Conservation (phyloP, 1,140 invertebrate species). For the Lanistes nyassanus region DNA sequence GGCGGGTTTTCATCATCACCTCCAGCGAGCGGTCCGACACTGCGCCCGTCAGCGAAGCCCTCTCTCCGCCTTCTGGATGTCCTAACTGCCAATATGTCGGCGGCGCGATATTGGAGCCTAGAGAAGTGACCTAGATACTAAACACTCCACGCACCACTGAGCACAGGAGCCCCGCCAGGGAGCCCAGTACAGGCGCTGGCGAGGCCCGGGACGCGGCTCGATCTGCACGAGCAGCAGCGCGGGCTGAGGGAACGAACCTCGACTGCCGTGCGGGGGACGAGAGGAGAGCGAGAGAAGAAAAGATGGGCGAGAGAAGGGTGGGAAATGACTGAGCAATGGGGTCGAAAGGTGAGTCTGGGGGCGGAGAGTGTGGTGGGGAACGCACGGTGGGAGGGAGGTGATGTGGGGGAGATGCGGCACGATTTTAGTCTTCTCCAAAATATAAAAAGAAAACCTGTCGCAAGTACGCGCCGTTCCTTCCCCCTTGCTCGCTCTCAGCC, state of each 20-base stretch:
- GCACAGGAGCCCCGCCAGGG: not conserved
- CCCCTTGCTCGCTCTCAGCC: too few relatives aligned
- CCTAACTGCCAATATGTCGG: slow-evolving; percentile 7
- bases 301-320: not conserved
- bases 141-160: slow-evolving; percentile 16
- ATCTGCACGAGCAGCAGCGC: not conserved
- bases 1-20: not conserved
- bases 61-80: not conserved
- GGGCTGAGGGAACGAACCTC: not conserved
- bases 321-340: not conserved
- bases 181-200: too few relatives aligned
- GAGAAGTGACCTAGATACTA: slow-evolving; percentile 16
- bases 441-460: too few relatives aligned
- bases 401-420: too few relatives aligned
- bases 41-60: not conserved
- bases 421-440: too few relatives aligned
- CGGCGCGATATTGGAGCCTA: slow-evolving; percentile 8
- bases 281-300: not conserved
- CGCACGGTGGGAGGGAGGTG: too few relatives aligned
- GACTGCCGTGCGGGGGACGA: not conserved
- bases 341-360: too few relatives aligned
- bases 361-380: too few relatives aligned
- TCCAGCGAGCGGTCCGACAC: not conserved
- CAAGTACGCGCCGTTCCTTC: too few relatives aligned
- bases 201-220: not conserved